Percentiles rank a stretch among this genome's conserved stretches.
phyloP scores from a whole-genome alignment of 2,113 vertebrate species.

The Dromiciops gliroides region DNA sequence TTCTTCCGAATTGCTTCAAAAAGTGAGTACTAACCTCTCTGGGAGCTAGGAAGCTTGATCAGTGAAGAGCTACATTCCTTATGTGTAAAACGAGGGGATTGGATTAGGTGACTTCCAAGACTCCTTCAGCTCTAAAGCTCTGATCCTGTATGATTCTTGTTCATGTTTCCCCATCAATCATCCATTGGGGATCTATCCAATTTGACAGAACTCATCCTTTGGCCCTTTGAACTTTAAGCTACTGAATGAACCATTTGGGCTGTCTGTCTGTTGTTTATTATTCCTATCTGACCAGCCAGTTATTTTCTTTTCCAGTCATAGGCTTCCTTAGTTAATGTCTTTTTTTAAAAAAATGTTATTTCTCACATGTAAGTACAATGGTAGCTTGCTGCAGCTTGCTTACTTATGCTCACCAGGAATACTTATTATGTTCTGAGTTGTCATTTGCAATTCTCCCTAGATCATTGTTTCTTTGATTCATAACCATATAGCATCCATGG shows the following conservation, averaged over 20 bases:
- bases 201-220: not conserved
- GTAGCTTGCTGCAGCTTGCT: too few species aligned
- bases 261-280: not conserved
- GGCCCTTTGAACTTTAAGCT: not conserved
- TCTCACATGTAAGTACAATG: too few species aligned
- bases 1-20: slow-evolving; percentile 94
- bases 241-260: not conserved
- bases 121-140: not conserved
- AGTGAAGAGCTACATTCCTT: not conserved
- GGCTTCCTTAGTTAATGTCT: too few species aligned
- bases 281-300: too few species aligned
- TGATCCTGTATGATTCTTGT: not conserved
- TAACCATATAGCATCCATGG: too few species aligned
- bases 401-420: too few species aligned
- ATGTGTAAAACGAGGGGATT: not conserved
- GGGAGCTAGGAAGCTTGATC: not conserved
- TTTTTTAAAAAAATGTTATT: too few species aligned
- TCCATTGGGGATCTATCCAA: not conserved
- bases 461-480: too few species aligned
- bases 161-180: not conserved
- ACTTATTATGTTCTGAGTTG: too few species aligned
- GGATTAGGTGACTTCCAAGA: not conserved
- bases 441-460: too few species aligned
- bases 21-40: slow-evolving; percentile 83
- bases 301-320: too few species aligned